A percentile compares a stretch with the other conserved stretches of the same genome.
These are phyloP conservation scores for Galago senegalensis DNA, from an alignment of 2,797 vertebrate species.

Conservation along the genomic window DNA sequence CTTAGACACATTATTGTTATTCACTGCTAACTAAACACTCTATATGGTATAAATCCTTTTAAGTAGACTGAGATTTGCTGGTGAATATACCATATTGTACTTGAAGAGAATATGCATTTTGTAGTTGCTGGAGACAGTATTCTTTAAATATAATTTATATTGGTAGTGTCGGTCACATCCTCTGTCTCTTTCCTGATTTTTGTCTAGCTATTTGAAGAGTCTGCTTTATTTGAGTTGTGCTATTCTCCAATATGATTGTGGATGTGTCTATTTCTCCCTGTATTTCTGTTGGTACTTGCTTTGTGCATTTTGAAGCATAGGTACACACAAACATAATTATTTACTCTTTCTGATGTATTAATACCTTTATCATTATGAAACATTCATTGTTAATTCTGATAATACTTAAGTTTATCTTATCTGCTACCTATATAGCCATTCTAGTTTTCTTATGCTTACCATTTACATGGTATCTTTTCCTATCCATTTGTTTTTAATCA, in stretches of 20 bases:
- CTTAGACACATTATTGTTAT: not conserved
- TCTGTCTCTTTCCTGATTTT: not conserved
- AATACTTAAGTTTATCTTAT: not conserved
- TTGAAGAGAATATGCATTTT: not conserved
- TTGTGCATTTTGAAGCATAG: not conserved
- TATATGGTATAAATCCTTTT: not conserved
- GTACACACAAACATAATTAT: not conserved
- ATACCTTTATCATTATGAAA: not conserved
- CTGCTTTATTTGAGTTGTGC: not conserved
- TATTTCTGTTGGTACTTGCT: not conserved
- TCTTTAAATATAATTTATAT: not conserved
- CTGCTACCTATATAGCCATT: not conserved
- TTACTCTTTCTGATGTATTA: not conserved
- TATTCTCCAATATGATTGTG: not conserved
- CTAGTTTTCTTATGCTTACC: not conserved
- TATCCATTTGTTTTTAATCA: not conserved
- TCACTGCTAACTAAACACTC: not conserved
- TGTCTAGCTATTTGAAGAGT: not conserved
- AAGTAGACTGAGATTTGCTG: not conserved
- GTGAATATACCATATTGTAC: too few species aligned
- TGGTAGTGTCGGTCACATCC: not conserved
- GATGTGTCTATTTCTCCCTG: not conserved
- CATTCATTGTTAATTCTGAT: not conserved
- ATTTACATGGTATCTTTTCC: not conserved
- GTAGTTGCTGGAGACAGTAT: not conserved